Conservation (phyloP, 2,888 invertebrate genomes). For the Tenthredo amoena region DNA sequence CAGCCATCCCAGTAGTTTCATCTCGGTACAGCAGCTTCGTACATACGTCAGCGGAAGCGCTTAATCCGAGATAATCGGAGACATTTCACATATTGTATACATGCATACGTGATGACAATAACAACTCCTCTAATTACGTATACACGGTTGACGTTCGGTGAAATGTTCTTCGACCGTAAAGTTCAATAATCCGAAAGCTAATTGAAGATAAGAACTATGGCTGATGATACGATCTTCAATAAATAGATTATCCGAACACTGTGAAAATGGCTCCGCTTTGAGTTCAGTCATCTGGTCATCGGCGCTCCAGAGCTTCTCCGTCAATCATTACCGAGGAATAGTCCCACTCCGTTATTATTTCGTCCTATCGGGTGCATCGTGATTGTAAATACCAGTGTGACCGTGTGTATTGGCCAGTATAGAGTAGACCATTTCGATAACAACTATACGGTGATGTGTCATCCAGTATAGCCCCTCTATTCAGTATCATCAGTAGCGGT, state of each 20-base stretch:
- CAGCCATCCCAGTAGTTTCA: background rate
- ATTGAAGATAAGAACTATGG: background rate
- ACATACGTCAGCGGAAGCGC: slow-evolving; percentile 25
- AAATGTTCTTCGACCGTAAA: background rate
- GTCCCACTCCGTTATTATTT: background rate
- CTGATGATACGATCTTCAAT: background rate
- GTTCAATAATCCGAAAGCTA: background rate
- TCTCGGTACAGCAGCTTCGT: background rate
- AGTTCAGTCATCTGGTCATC: background rate
- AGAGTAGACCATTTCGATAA: background rate
- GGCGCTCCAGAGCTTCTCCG: background rate
- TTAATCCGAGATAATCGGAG: slow-evolving; percentile 38
- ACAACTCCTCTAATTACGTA: background rate
- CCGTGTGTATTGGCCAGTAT: background rate
- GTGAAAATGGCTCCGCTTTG: background rate
- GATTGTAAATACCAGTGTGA: background rate
- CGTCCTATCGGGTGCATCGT: background rate
- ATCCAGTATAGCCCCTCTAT: background rate
- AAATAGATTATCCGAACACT: background rate
- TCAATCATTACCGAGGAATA: background rate
- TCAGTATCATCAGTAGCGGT: background rate
- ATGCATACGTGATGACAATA: background rate
- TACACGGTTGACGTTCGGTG: background rate
- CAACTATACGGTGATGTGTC: slow-evolving; percentile 8
- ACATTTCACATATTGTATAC: background rate